These are phyloP conservation scores for Polydrusus tereticollis DNA, from an alignment of 2,888 invertebrate species.

Conservation along the genomic window DNA sequence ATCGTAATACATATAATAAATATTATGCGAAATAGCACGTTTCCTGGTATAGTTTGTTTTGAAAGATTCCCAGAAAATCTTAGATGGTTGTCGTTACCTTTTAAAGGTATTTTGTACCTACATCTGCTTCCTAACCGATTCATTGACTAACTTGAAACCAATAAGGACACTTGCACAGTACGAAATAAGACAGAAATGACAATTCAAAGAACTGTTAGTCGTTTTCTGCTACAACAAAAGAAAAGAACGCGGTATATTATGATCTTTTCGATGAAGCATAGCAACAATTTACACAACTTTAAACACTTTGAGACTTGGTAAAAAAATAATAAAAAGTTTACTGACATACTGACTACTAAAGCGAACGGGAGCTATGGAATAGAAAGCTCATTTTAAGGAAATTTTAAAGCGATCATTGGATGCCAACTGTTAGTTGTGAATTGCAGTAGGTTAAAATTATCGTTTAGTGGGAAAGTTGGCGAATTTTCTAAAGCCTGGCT, in stretches of 20 bases:
- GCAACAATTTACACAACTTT: not conserved
- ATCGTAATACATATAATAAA: too few relatives aligned
- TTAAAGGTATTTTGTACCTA: conserved; percentile 2
- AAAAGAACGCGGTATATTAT: not conserved
- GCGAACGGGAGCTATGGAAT: too few relatives aligned
- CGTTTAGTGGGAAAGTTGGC: too few relatives aligned
- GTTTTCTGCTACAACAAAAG: not conserved
- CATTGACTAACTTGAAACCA: not conserved
- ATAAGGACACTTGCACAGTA: not conserved
- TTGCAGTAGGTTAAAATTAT: too few relatives aligned
- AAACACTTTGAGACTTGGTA: not conserved
- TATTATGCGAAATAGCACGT: conserved; percentile 9
- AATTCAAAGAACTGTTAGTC: not conserved
- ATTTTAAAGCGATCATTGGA: too few relatives aligned
- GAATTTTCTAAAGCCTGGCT: too few relatives aligned
- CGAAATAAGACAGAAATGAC: not conserved
- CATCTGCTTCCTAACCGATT: conserved; percentile 4
- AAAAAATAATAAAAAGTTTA: too few relatives aligned
- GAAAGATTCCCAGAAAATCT: not conserved
- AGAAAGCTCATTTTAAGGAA: too few relatives aligned
- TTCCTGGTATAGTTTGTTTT: not conserved
- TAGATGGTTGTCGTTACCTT: not conserved
- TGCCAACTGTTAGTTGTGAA: too few relatives aligned
- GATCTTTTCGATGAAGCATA: not conserved
- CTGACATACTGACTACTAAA: too few relatives aligned